phyloP scores from a whole-genome alignment of 2,113 vertebrate genomes.

The Orcinus orca region DNA sequence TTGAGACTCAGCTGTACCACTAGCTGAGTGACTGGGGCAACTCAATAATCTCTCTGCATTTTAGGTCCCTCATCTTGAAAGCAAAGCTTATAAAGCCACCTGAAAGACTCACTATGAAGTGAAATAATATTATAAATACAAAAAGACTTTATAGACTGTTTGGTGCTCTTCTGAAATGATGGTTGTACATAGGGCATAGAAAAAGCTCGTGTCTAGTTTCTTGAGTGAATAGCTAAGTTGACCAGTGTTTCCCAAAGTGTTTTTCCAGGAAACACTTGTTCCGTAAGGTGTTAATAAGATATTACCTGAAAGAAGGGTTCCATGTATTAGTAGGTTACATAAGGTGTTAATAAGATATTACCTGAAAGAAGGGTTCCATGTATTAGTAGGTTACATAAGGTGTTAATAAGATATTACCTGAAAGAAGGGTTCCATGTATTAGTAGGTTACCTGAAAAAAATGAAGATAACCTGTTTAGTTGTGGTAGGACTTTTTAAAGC shows the following conservation, averaged over 20 bases:
- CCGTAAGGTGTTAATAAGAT: not conserved
- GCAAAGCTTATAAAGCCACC: not conserved
- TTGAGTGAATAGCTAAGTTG: not conserved
- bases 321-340: not conserved
- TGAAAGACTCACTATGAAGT: not conserved
- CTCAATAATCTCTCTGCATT: not conserved
- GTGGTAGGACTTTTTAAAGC: slow-evolving; percentile 4
- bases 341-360: not conserved
- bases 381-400: not conserved
- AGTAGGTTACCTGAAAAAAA: not conserved
- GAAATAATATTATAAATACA: not conserved
- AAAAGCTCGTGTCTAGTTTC: not conserved
- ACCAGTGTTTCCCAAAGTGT: slow-evolving; percentile 4
- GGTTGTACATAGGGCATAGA: not conserved
- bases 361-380: not conserved
- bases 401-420: not conserved
- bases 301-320: not conserved
- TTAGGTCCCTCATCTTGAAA: slow-evolving; percentile 1
- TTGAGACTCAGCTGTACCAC: not conserved
- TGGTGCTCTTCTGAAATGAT: not conserved
- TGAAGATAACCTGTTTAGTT: not conserved
- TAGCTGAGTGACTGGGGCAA: slow-evolving; percentile 9
- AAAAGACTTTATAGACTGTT: not conserved
- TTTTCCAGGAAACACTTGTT: not conserved
- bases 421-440: not conserved